Evolutionary conservation across 2,888 invertebrate species (phyloP).

Genomic region (Macroteleia sp.): DNA sequence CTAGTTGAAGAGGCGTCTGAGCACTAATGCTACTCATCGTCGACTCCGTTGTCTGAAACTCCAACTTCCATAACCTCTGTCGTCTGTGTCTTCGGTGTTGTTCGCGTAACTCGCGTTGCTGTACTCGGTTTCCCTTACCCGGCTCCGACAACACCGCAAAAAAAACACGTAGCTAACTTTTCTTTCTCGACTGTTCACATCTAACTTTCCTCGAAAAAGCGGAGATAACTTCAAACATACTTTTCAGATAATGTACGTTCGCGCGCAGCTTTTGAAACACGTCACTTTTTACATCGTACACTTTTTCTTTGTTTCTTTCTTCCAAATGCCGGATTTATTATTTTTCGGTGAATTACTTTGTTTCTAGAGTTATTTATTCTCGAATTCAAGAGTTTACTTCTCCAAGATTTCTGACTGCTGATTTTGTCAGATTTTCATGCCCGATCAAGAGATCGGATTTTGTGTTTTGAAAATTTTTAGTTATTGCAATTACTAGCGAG

Average conservation of each 20-base stretch:
- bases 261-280: constrained; percentile 24
- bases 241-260: constrained; percentile 34
- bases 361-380: too few species aligned
- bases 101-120: not conserved
- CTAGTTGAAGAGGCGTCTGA: constrained; percentile 72
- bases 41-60: constrained; percentile 75
- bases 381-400: too few species aligned
- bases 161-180: constrained; percentile 35
- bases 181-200: constrained; percentile 21
- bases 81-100: constrained; percentile 26
- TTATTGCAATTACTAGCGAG: too few species aligned
- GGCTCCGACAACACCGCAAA: constrained; percentile 8
- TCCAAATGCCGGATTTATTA: constrained; percentile 30
- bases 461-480: too few species aligned
- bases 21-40: constrained; percentile 73
- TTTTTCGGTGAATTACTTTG: constrained; percentile 30
- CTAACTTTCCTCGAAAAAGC: constrained; percentile 37
- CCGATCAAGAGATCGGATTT: too few species aligned
- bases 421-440: too few species aligned
- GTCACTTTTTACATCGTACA: constrained; percentile 26
- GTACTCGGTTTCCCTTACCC: too few species aligned
- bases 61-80: constrained; percentile 54
- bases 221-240: constrained; percentile 45
- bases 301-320: constrained; percentile 26
- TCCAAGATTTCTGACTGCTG: too few species aligned